phyloP scores from a whole-genome alignment of 2,113 vertebrate species.

The human region DNA sequence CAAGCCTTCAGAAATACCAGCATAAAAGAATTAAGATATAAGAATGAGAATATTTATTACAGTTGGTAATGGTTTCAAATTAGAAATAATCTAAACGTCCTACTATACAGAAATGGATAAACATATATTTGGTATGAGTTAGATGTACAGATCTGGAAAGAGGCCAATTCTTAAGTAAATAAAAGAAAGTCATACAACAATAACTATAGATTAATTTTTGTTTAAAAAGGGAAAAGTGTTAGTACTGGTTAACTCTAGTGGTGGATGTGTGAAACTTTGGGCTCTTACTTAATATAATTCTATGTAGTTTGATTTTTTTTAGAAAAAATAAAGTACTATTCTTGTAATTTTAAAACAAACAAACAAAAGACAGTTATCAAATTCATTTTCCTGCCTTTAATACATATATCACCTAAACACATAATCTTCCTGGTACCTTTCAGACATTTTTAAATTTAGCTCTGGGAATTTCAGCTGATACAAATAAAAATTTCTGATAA shows the following conservation, averaged over 20 bases:
- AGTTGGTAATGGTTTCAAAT: background rate
- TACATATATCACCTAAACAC: constrained; percentile 16
- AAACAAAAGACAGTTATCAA: constrained; percentile 17
- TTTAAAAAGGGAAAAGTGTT: constrained; percentile 10
- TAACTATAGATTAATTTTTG: background rate
- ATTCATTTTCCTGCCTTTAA: background rate
- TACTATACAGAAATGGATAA: background rate
- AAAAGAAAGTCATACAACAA: constrained; percentile 32
- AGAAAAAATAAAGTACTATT: background rate
- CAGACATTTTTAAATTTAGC: constrained; percentile 41
- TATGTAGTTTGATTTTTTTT: background rate
- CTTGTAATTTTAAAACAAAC: background rate
- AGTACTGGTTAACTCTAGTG: background rate
- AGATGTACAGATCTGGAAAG: background rate
- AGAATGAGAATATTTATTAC: background rate
- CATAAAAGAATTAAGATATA: background rate
- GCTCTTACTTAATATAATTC: background rate
- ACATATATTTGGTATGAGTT: background rate
- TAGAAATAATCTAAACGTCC: constrained; percentile 10
- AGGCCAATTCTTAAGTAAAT: background rate
- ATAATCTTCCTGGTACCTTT: constrained; percentile 11
- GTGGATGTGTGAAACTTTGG: background rate
- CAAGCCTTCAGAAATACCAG: constrained; percentile 7
- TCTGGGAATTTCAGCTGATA: constrained; percentile 42
- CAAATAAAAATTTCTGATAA: constrained; percentile 62